Evolutionary conservation across 2,797 vertebrate genomes (phyloP).

Genomic region (Leucoraja ocellata): DNA sequence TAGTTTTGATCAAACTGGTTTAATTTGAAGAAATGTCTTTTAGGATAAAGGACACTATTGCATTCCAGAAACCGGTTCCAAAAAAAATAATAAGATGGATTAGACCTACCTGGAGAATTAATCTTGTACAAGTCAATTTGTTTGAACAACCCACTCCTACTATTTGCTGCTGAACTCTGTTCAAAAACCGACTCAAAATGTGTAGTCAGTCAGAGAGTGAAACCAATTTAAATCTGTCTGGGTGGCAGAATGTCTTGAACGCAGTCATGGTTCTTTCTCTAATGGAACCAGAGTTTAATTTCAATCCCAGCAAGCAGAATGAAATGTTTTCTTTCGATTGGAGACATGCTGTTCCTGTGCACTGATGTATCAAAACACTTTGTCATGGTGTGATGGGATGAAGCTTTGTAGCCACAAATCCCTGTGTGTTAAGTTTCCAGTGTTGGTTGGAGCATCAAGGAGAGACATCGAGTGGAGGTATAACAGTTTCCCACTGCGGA

Average conservation of each 20-base stretch:
- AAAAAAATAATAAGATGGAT: background rate
- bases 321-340: constrained; percentile 34
- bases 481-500: background rate
- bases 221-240: constrained; percentile 38
- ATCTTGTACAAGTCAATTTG: constrained; percentile 17
- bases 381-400: constrained; percentile 25
- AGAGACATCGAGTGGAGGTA: constrained; percentile 13
- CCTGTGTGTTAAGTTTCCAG: background rate
- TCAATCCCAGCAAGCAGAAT: constrained; percentile 20
- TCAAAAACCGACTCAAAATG: constrained; percentile 1
- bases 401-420: constrained; percentile 29
- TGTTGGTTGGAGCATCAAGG: background rate
- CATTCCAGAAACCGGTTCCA: background rate
- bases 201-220: constrained; percentile 30
- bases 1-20: background rate
- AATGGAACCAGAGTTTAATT: constrained; percentile 34
- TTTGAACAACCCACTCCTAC: background rate
- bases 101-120: background rate
- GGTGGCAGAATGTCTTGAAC: constrained; percentile 28
- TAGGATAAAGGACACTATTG: background rate
- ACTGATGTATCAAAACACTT: constrained; percentile 31
- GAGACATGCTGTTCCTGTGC: constrained; percentile 23
- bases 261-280: constrained; percentile 4
- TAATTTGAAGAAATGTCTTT: background rate
- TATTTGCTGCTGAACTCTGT: background rate